Base-by-base conservation (phyloP, 2,113 vertebrate species). In the Lepidothrix coronata region DNA sequence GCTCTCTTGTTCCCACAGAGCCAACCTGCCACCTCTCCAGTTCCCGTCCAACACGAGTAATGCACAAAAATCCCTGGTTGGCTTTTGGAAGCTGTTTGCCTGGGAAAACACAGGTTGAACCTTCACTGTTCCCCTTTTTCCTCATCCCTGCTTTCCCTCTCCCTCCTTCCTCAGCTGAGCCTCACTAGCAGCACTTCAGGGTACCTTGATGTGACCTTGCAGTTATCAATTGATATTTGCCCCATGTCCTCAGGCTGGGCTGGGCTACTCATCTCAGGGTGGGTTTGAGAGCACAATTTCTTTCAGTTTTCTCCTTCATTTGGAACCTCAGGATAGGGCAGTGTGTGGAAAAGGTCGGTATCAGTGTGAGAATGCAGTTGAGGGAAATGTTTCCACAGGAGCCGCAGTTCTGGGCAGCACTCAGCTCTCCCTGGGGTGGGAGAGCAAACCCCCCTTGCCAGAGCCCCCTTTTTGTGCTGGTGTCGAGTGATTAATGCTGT, bases 191-290 rank as follows among this genome's bases (percentile, higher is more conserved):
- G 51, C 67, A 3, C 68, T 5, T 22, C 22, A 5, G 46, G 8
- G 0, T 6, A 4, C 25, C 37, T 55, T 14, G 30, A 3, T 6
- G 28, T 4, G 51, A 31, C 41, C 59, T 46, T 43, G 30, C 63
- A 33, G 41, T 11, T 33, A 14, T 3, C 49, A n/a, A 8, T 27
- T 8, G 1, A 6, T 12, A 4, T 31, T 35, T 57, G 14, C 91
- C 37, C 43, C 7, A 1, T 2, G 1, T 2, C n/a, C 41, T 19
- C 73, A 12, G 66, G 49, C 62, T 35, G 27, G 27, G 30, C 68
- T 21, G 25, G 24, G 35, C 39, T 63, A 7, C 2, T 1, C 3
- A 0, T 30, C 68, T 39, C 11, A 1, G 1, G 2, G 54, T 17
- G 58, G 14, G 8, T 35, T 5, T 28, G 33, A 35, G 35, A 12